Percentiles rank a stretch among this genome's conserved stretches.
phyloP scores from a whole-genome alignment of 1,140 invertebrate species.

The Macrosteles quadrilineatus region DNA sequence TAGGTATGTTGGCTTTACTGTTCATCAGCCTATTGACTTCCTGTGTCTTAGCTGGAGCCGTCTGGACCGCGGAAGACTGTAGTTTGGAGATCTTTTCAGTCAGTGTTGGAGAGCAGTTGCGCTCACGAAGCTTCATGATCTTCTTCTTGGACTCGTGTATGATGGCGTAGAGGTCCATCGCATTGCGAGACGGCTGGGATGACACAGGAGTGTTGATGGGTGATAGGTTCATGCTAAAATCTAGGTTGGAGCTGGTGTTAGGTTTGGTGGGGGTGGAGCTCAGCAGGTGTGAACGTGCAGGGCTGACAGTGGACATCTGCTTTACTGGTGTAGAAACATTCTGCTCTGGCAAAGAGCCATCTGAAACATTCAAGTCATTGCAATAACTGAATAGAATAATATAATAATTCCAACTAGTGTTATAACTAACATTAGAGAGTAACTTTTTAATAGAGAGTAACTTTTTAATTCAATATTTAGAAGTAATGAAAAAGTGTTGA shows the following conservation, averaged over 20 bases:
- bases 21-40: not conserved
- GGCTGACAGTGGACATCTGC: not conserved
- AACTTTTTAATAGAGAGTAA: too few relatives aligned
- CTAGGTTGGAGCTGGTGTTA: constrained; percentile 24
- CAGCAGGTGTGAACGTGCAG: not conserved
- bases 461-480: too few relatives aligned
- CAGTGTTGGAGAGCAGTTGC: constrained; percentile 59
- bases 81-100: not conserved
- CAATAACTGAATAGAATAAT: not conserved
- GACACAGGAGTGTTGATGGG: constrained; percentile 33
- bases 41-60: too few relatives aligned
- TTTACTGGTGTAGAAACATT: not conserved
- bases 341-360: not conserved
- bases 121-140: constrained; percentile 46
- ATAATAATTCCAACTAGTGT: too few relatives aligned
- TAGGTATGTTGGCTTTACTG: constrained; percentile 2
- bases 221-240: constrained; percentile 37
- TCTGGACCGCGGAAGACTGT: not conserved
- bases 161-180: constrained; percentile 73
- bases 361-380: not conserved
- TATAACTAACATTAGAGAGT: too few relatives aligned
- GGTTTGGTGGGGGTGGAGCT: constrained; percentile 41
- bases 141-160: constrained; percentile 77
- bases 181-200: constrained; percentile 64
- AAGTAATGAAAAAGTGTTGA: too few relatives aligned